A percentile compares a stretch with the other conserved stretches of the same genome.
Evolutionary conservation across 2,797 vertebrate species (phyloP).

Genomic region (Bucorvus abyssinicus): DNA sequence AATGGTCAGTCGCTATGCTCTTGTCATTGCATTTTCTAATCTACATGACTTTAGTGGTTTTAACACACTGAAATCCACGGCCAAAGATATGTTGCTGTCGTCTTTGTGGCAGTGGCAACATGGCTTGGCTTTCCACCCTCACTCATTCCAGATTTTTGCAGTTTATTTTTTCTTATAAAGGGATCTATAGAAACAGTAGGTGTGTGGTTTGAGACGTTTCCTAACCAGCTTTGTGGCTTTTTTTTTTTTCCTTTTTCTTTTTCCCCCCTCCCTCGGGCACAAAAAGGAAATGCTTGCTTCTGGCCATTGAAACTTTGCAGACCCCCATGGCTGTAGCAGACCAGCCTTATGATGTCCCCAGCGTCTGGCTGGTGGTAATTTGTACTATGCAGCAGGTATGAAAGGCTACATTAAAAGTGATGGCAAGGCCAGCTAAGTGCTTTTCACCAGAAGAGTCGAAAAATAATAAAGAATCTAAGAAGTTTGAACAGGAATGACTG

Average conservation of each 20-base stretch:
- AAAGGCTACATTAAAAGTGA: neutral
- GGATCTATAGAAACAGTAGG: neutral
- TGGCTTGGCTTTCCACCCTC: neutral
- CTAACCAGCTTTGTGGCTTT: neutral
- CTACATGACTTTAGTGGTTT: neutral
- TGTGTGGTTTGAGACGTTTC: neutral
- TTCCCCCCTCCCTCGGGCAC: rapidly evolving
- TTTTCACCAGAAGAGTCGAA: neutral
- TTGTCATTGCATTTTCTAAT: neutral
- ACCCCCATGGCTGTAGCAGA: neutral
- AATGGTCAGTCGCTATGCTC: neutral
- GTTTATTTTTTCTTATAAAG: neutral
- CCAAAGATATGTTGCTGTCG: neutral
- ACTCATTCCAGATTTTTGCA: neutral
- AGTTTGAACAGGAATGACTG: neutral
- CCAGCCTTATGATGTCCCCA: rapidly evolving
- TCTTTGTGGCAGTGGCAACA: neutral
- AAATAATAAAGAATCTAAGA: neutral
- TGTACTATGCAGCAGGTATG: neutral
- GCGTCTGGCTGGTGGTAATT: rapidly evolving
- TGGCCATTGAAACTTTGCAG: neutral
- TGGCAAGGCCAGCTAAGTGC: neutral
- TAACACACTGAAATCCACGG: neutral
- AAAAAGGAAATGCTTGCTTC: neutral
- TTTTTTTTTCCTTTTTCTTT: neutral